Conservation (phyloP, 2,888 invertebrate species). For the Machimus rusticus region DNA sequence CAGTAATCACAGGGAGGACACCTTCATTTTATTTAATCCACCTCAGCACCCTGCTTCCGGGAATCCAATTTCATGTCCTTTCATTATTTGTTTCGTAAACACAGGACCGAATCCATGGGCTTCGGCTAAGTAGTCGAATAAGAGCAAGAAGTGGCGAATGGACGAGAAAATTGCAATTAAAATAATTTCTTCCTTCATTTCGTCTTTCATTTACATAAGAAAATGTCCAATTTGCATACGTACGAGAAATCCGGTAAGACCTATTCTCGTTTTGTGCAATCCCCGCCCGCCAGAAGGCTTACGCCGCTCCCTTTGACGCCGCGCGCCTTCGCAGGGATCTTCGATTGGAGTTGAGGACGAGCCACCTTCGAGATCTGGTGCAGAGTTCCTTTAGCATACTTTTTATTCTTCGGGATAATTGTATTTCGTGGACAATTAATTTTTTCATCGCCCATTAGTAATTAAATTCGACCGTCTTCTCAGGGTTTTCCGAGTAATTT, state of each 20-base stretch:
- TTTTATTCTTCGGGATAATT: constrained; percentile 58
- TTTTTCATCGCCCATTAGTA: constrained; percentile 63
- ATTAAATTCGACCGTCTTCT: constrained; percentile 59
- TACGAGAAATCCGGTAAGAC: constrained; percentile 34
- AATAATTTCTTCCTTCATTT: constrained; percentile 47
- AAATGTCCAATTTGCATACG: constrained; percentile 47
- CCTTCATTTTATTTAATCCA: constrained; percentile 45
- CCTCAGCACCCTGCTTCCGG: constrained; percentile 19
- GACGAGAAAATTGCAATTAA: constrained; percentile 47
- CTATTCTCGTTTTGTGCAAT: constrained; percentile 35
- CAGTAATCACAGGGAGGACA: constrained; percentile 45
- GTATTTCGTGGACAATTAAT: constrained; percentile 64
- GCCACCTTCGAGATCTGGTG: neutral
- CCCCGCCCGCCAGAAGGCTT: constrained; percentile 15
- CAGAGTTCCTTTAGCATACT: constrained; percentile 11
- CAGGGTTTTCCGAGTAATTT: constrained; percentile 27
- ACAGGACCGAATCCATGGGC: constrained; percentile 38
- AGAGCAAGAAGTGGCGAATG: constrained; percentile 38
- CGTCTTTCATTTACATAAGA: constrained; percentile 46
- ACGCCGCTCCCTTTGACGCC: neutral
- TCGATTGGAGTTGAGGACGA: constrained; percentile 7
- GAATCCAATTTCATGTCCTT: constrained; percentile 45
- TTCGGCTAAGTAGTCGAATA: constrained; percentile 29
- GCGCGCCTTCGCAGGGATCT: neutral
- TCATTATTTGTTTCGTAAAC: constrained; percentile 47